Conservation (phyloP, 2,888 invertebrate genomes). For the Dynastes grantii region DNA sequence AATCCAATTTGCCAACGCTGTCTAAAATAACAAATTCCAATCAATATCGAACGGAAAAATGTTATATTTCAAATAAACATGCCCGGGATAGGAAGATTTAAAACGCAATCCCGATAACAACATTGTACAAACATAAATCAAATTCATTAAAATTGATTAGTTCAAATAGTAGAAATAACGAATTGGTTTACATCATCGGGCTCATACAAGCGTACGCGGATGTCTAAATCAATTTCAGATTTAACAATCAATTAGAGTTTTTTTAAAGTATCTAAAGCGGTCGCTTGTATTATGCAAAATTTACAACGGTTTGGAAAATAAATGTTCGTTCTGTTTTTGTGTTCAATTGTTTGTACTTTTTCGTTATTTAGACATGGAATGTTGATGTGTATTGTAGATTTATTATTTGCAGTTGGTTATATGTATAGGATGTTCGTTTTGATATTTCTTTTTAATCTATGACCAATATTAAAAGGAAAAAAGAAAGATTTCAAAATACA, state of each 20-base stretch:
- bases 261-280: neutral
- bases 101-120: neutral
- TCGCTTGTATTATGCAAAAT: constrained; percentile 2
- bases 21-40: constrained; percentile 23
- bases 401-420: too few relatives aligned
- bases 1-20: constrained; percentile 25
- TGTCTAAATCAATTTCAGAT: constrained; percentile 10
- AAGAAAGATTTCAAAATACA: too few relatives aligned
- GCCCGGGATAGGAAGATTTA: neutral
- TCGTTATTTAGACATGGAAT: too few relatives aligned
- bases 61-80: constrained; percentile 24
- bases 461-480: too few relatives aligned
- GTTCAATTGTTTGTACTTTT: too few relatives aligned
- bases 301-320: too few relatives aligned
- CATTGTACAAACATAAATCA: constrained; percentile 17
- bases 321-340: too few relatives aligned
- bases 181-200: constrained; percentile 7
- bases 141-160: constrained; percentile 16
- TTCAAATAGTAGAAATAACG: constrained; percentile 22
- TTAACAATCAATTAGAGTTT: constrained; percentile 15
- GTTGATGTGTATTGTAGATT: too few relatives aligned
- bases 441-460: too few relatives aligned
- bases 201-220: neutral
- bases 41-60: constrained; percentile 23
- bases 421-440: too few relatives aligned